A percentile compares a stretch with the other conserved stretches of the same genome.
These are phyloP conservation scores for Saxidomus purpurata DNA, from an alignment of 1,140 invertebrate genomes.

Conservation along the genomic window DNA sequence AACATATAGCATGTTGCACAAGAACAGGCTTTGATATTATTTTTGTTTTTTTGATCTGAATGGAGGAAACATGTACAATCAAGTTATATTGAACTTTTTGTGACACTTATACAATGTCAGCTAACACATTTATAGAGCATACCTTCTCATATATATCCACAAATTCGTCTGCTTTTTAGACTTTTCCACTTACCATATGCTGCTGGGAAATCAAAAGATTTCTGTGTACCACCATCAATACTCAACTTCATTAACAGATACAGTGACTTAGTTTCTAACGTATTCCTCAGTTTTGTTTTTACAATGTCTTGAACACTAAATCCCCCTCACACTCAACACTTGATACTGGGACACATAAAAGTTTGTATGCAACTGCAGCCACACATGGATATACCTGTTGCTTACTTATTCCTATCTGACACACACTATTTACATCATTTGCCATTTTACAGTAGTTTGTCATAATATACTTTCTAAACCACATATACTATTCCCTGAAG, in stretches of 20 bases:
- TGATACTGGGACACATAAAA: neutral
- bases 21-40: too few relatives aligned
- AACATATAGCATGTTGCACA: too few relatives aligned
- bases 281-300: constrained; percentile 29
- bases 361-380: constrained; percentile 2
- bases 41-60: too few relatives aligned
- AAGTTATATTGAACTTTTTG: too few relatives aligned
- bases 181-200: constrained; percentile 11
- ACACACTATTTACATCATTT: constrained; percentile 22
- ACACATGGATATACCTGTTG: neutral
- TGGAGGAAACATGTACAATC: too few relatives aligned
- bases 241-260: neutral
- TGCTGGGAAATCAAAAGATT: neutral
- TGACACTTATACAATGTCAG: too few relatives aligned
- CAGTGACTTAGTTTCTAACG: constrained; percentile 5
- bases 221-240: neutral
- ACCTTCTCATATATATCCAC: too few relatives aligned
- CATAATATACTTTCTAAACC: neutral
- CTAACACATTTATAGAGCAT: too few relatives aligned
- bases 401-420: neutral
- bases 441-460: neutral
- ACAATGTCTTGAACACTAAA: neutral
- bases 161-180: neutral
- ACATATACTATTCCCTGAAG: neutral
- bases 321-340: neutral